Conservation (phyloP, 2,888 invertebrate genomes). For the Parochlus steinenii region DNA sequence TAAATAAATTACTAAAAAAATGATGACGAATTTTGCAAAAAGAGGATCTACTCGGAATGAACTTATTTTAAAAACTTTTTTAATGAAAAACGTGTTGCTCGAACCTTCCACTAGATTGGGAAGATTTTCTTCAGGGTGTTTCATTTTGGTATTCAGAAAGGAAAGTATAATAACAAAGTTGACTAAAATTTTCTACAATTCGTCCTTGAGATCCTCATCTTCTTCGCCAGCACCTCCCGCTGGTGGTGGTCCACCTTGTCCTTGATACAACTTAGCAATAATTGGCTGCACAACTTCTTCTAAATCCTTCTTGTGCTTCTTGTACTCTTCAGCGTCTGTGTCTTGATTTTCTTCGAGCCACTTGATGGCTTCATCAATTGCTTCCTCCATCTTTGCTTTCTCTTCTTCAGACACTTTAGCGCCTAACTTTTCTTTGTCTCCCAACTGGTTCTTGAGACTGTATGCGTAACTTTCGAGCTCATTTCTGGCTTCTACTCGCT, state of each 20-base stretch:
- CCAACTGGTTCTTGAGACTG: conserved; percentile 90
- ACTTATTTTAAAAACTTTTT: too few relatives aligned
- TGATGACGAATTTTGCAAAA: too few relatives aligned
- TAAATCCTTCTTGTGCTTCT: conserved; percentile 86
- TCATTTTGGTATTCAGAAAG: too few relatives aligned
- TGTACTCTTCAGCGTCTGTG: conserved; percentile 80
- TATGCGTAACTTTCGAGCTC: conserved; percentile 96
- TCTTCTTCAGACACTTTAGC: conserved; percentile 78
- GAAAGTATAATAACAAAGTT: too few relatives aligned
- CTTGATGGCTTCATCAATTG: conserved; percentile 92
- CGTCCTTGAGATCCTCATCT: conserved; percentile 66
- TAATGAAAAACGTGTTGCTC: too few relatives aligned
- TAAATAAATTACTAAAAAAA: too few relatives aligned
- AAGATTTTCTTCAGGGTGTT: too few relatives aligned
- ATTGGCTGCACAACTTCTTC: conserved; percentile 95
- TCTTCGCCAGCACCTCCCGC: conserved; percentile 48
- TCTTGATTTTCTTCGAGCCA: conserved; percentile 96
- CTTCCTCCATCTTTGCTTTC: conserved; percentile 85
- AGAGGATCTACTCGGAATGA: too few relatives aligned
- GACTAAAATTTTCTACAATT: too few relatives aligned
- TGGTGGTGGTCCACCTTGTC: conserved; percentile 62
- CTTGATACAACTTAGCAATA: conserved; percentile 89
- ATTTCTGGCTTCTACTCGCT: conserved; percentile 89
- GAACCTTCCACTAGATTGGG: too few relatives aligned
- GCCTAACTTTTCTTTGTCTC: conserved; percentile 93